These are phyloP conservation scores for Conistra vaccinii DNA, from an alignment of 2,888 invertebrate genomes.

Conservation along the genomic window DNA sequence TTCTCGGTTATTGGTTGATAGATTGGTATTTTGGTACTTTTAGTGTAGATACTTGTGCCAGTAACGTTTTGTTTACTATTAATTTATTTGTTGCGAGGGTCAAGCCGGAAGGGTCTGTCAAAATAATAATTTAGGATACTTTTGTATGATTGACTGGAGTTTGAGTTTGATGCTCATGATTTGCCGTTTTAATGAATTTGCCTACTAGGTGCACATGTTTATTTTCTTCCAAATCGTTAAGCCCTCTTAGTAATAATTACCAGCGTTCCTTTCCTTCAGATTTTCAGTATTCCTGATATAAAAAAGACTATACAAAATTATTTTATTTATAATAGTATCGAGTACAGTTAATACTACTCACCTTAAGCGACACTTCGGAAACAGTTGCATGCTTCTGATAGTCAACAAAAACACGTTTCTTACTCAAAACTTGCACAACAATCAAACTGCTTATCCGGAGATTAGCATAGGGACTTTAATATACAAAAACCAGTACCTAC, in stretches of 20 bases:
- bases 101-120: constrained; percentile 61
- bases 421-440: constrained; percentile 38
- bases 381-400: constrained; percentile 17
- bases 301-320: neutral
- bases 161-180: neutral
- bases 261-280: no score
- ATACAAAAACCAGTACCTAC: constrained; percentile 41
- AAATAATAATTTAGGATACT: constrained; percentile 60
- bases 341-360: constrained; percentile 30
- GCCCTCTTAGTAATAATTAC: no score
- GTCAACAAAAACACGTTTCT: constrained; percentile 32
- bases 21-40: constrained; percentile 71
- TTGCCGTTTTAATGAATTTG: neutral
- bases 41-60: constrained; percentile 46
- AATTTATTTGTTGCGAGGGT: constrained; percentile 61
- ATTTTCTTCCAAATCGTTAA: no score
- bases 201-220: neutral
- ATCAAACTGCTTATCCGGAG: constrained; percentile 36
- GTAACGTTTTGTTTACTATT: constrained; percentile 58
- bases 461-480: constrained; percentile 54
- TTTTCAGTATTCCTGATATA: no score
- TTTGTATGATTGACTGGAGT: constrained; percentile 50
- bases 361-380: constrained; percentile 5
- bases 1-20: constrained; percentile 75
- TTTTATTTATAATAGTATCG: neutral